Base-by-base conservation (phyloP, 2,797 vertebrate genomes). In the Oreochromis grahami region DNA sequence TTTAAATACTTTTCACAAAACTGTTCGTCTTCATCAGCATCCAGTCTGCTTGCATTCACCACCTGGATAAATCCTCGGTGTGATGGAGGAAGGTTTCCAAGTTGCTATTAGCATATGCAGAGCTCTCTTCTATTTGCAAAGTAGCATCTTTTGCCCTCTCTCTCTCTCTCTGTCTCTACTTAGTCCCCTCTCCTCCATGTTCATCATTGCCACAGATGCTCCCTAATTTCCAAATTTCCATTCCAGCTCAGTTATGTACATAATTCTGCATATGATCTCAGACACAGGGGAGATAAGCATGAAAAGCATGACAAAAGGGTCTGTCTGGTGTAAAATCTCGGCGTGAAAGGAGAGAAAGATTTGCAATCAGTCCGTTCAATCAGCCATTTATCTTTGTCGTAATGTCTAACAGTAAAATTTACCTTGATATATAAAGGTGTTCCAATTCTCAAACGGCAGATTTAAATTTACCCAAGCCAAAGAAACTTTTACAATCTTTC, bases 181-280 rank as follows among this genome's bases (percentile, higher is more conserved):
- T 50, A n/a, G 15, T 32, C 26, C 43, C 26, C 58, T 65, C 80
- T 55, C 91, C 74, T 83, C 79, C 77, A 81, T 74, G 41, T 80
- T 90, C 86, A 34, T 89, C 88, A 84, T 86, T 81, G 56, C 84
- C 87, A 88, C 86, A 93, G 87, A 92, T 93, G 92, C 87, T 76
- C 24, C 81, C 92, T 95, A 77, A 95, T 96, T 95, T 94, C 83
- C 92, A 93, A 77, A 95, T 96, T 95, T 94, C 83, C 92, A 93
- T 95, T 88, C 80, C 86, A 78, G 87, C 91, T 95, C 87, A 85
- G 86, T 92, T 95, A 94, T 96, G 93, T 96, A 95, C 94, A 96
- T 96, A 94, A 95, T 94, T 96, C 93, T 96, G 94, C 95, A 94
- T 96, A 91, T 94, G 81, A 94, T 96, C 89, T 85, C 79, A 81